Base-by-base conservation (phyloP, 2,113 vertebrate genomes). In the Thymallus thymallus region DNA sequence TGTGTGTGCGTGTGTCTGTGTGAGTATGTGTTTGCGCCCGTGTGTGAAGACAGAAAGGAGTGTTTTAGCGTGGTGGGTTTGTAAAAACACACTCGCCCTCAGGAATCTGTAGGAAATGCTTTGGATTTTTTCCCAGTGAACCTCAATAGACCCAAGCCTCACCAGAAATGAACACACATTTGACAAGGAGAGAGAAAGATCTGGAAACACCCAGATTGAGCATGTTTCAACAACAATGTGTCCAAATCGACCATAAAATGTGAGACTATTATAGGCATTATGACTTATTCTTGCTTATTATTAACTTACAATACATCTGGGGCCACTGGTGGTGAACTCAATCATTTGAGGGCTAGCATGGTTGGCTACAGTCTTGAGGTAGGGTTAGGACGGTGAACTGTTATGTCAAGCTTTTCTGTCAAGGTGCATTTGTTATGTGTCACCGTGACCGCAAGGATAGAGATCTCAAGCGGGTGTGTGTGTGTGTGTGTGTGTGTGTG, bases 81-180 rank as follows among this genome's bases (percentile, higher is more conserved):
- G 63, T 61, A 60, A 51, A 60, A 61, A 83, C 65, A 81, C 72
- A 73, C 74, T 80, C 51, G 45, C 79, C 71, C 72, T 76, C 76
- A 20, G 81, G 76, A 89, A 82, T 85, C 73, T 78, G 75, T 65
- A 80, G 83, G 82, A 90, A 85, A 88, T 88, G 82, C 83, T 82
- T 86, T 73, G 70, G 72, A 71, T 87, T 75, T 85, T 88, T 88
- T 88, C 83, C 82, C 81, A 85, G 66, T 76, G 81, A 85, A 87
- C 78, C 76, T 76, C 81, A 63, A 46, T 74, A 65, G 70, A 69
- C 73, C 71, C 32, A 20, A 41, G 30, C 35, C 73, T 12, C 22
- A 61, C 18, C 56, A 63, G n/a, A 63, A 32, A 46, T 24, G 18
- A 58, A 62, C 60, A 46, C 71, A 72, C 60, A 67, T 61, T 24